phyloP scores from a whole-genome alignment of 1,140 invertebrate species.

The Bombus superbus region DNA sequence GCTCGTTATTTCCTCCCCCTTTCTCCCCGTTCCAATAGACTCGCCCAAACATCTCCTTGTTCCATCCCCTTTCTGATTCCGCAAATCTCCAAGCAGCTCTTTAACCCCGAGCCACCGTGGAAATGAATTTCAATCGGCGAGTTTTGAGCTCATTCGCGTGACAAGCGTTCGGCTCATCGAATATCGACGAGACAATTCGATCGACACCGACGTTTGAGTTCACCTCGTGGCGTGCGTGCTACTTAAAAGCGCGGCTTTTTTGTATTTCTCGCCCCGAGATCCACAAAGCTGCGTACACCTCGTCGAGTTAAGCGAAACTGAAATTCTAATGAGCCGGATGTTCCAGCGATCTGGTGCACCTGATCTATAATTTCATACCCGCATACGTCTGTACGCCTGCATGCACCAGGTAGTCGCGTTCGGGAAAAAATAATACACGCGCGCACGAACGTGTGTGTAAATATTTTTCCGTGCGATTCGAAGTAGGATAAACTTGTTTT shows the following conservation, averaged over 20 bases:
- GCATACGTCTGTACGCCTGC: slow-evolving; percentile 54
- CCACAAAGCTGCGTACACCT: slow-evolving; percentile 9
- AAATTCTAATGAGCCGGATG: slow-evolving; percentile 59
- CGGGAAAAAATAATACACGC: neutral
- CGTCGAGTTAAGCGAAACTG: slow-evolving; percentile 42
- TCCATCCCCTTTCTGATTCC: neutral
- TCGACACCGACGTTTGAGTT: neutral
- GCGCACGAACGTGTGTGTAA: neutral
- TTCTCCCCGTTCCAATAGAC: no score
- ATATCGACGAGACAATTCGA: neutral
- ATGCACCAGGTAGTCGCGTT: neutral
- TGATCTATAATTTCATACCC: slow-evolving; percentile 63
- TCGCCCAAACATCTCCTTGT: neutral
- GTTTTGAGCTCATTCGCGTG: neutral
- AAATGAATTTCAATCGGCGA: neutral
- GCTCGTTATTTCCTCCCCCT: neutral
- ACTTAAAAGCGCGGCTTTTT: neutral
- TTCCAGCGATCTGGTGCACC: slow-evolving; percentile 51
- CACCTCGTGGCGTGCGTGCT: neutral
- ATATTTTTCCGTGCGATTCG: neutral
- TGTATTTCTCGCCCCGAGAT: slow-evolving; percentile 35
- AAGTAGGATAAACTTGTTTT: neutral
- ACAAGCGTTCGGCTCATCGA: slow-evolving; percentile 1
- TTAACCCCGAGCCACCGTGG: neutral
- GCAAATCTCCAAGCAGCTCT: no score